Evolutionary conservation across 2,888 invertebrate species (phyloP).

Genomic region (Leucophenga maculata): DNA sequence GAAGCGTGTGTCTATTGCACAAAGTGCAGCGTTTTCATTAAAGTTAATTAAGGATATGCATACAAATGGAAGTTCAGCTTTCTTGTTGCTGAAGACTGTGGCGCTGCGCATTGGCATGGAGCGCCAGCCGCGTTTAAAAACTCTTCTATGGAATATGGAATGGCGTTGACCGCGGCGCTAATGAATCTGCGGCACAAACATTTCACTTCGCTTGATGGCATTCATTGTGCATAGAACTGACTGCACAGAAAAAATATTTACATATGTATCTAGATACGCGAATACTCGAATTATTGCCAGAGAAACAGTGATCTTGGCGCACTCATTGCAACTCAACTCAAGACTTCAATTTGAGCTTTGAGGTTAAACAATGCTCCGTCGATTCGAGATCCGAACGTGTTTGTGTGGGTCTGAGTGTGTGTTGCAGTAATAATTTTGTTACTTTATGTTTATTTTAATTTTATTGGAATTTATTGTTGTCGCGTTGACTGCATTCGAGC

Average conservation of each 20-base stretch:
- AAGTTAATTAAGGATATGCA: slow-evolving; percentile 17
- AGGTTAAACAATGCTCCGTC: too few species aligned
- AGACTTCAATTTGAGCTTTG: background rate
- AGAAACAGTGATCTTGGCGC: background rate
- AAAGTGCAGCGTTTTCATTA: background rate
- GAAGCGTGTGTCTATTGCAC: slow-evolving; percentile 3
- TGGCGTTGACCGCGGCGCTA: background rate
- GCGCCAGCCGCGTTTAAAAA: background rate
- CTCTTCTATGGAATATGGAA: too few species aligned
- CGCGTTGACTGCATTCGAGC: background rate
- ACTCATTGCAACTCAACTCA: background rate
- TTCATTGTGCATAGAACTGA: slow-evolving; percentile 15
- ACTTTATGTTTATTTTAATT: slow-evolving; percentile 23
- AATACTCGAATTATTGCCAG: background rate
- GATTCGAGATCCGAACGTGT: background rate
- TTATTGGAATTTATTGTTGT: slow-evolving; percentile 22
- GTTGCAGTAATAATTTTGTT: slow-evolving; percentile 9
- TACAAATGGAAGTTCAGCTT: background rate
- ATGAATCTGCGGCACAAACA: slow-evolving; percentile 8
- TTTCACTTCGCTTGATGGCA: slow-evolving; percentile 26
- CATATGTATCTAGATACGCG: background rate
- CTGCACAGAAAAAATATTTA: background rate
- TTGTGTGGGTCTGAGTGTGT: background rate
- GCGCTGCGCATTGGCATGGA: background rate
- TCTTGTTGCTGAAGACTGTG: background rate